These are phyloP conservation scores for Hedychridium roseum DNA, from an alignment of 2,888 invertebrate species.

Conservation along the genomic window DNA sequence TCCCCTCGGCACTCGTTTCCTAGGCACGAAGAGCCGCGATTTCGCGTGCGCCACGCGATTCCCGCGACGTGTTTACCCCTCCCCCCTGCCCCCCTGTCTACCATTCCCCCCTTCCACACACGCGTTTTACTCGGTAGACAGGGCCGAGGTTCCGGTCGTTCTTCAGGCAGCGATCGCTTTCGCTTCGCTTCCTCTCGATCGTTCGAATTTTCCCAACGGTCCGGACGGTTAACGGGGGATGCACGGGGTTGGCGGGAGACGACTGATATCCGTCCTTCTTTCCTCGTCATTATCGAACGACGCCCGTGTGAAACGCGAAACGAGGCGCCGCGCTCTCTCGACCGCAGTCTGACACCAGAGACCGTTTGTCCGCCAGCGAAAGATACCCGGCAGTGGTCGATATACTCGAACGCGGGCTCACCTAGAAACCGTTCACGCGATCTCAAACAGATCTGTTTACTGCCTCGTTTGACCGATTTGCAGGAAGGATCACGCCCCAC, in stretches of 20 bases:
- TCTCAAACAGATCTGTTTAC: constrained; percentile 43
- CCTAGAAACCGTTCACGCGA: constrained; percentile 56
- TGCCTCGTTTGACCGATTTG: constrained; percentile 31
- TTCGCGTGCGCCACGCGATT: constrained; percentile 34
- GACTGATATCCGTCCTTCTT: constrained; percentile 3
- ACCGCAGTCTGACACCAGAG: constrained; percentile 46
- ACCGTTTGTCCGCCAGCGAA: constrained; percentile 43
- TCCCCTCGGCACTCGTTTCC: constrained; percentile 34
- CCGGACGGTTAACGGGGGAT: constrained; percentile 14
- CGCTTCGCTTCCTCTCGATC: no score
- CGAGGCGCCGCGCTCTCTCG: constrained; percentile 41
- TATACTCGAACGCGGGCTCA: constrained; percentile 33
- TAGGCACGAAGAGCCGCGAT: constrained; percentile 33
- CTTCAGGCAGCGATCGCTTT: no score
- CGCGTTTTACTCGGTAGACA: no score
- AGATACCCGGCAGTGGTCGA: constrained; percentile 55
- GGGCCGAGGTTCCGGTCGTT: no score
- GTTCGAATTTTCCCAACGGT: constrained; percentile 15
- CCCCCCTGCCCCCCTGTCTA: not conserved
- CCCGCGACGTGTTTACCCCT: not conserved
- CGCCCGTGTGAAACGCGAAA: constrained; percentile 37
- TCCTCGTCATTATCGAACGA: constrained; percentile 9
- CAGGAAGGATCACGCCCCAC: no score
- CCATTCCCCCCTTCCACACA: no score
- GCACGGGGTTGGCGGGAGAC: constrained; percentile 12